Base-by-base conservation (phyloP, 2,888 invertebrate species). In the Eucriotettix oculatus region DNA sequence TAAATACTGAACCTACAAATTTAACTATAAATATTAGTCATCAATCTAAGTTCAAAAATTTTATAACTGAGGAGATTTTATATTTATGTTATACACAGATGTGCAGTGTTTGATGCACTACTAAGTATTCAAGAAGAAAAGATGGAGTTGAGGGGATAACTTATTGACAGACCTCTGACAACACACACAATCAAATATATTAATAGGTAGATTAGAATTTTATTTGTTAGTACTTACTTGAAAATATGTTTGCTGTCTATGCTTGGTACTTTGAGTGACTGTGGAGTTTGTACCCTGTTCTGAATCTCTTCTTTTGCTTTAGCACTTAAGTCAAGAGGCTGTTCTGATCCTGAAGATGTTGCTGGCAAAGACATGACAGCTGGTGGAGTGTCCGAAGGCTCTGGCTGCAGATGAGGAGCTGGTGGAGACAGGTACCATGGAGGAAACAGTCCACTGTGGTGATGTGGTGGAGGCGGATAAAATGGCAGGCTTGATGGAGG, bases 311-410 rank as follows among this genome's bases (percentile, higher is more conserved):
- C 53, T 42, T 44, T 60, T 11, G 66, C 69, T 82, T 81, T 90
- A 71, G 88, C 86, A 78, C 90, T 90, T 71, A 91, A 83, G 78
- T 91, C 90, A 69, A 91, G 80, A 17, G 90, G 90, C 75, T 88
- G 88, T 71, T 89, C 89, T 56, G 65, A 41, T 53, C 58, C 44
- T 11, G 42, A 41, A 64, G 74, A 74, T 55, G 72, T 73, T 56
- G 72, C 68, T 69, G 65, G 75, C 72, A 71, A 78, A 75, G 58
- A 68, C 54, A 67, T 70, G 57, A 74, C 75, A 43, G 62, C 62
- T 11, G 71, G 69, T 58, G 74, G 68, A 69, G 76, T 76, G 71
- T 54, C 68, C n/a, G 54, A 41, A 16, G 56, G 56, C 44, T 57
- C 58, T 44, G 59, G 59, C 11, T 16, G 48, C 42, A 56, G 16